phyloP scores from a whole-genome alignment of 23 tunicate species.

The Styela plicata region DNA sequence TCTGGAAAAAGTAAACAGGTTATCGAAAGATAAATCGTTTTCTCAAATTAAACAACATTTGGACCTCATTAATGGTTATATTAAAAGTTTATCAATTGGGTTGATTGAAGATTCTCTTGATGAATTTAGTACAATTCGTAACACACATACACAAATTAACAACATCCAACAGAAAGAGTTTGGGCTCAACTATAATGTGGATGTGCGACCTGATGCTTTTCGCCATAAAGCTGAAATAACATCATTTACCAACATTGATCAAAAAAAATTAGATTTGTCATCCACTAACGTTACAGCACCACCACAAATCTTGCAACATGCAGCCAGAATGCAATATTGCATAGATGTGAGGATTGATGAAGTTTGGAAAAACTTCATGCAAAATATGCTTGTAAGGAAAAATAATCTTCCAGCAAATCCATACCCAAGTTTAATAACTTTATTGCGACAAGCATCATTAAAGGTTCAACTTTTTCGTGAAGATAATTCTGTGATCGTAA shows the following conservation, averaged over 20 bases:
- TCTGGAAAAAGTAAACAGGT: neutral
- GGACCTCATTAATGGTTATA: neutral
- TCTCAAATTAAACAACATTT: neutral
- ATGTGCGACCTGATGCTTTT: neutral
- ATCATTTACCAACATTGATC: conserved; percentile 36
- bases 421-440: conserved; percentile 35
- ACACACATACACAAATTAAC: neutral
- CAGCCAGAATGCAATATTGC: conserved; percentile 51
- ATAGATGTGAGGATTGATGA: conserved; percentile 54
- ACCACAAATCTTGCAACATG: conserved; percentile 5
- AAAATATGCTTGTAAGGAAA: conserved; percentile 28
- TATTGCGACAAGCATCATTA: conserved; percentile 39
- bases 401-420: conserved; percentile 73
- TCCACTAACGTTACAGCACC: conserved; percentile 38
- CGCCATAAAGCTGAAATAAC: conserved; percentile 44
- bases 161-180: neutral
- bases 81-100: conserved; percentile 20
- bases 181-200: conserved; percentile 16
- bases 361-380: conserved; percentile 41
- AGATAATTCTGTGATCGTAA: neutral
- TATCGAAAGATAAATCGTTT: neutral
- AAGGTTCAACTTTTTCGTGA: conserved; percentile 13
- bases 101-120: conserved; percentile 45
- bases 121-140: conserved; percentile 19
- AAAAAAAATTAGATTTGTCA: conserved; percentile 19